A percentile compares a stretch with the other conserved stretches of the same genome.
Conservation (phyloP, 1,140 invertebrate genomes). For the Tetranychus urticae region DNA sequence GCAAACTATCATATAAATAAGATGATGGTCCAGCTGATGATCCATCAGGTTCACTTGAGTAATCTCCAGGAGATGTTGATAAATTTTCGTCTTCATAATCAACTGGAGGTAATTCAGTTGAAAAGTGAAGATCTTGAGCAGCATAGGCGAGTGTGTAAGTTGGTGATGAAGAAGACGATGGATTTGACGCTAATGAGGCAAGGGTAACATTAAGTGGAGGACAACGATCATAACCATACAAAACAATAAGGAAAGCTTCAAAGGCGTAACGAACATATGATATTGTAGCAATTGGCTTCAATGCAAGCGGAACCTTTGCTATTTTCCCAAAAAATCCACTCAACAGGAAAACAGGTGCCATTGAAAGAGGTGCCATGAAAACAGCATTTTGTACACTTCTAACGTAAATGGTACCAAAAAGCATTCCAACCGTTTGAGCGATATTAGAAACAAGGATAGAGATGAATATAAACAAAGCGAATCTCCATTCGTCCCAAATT, state of each 20-base stretch:
- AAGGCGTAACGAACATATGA: constrained; percentile 77
- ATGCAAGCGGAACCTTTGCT: constrained; percentile 61
- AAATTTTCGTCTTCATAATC: neutral
- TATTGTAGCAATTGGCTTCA: constrained; percentile 61
- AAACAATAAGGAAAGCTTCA: constrained; percentile 63
- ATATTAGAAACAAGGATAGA: constrained; percentile 68
- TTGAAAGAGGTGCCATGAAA: constrained; percentile 63
- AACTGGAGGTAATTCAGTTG: neutral
- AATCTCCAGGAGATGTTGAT: neutral
- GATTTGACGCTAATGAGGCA: neutral
- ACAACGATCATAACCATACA: constrained; percentile 55
- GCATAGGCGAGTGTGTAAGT: neutral
- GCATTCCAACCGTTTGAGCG: constrained; percentile 66
- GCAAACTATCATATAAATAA: neutral
- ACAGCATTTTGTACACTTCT: constrained; percentile 32
- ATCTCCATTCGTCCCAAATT: constrained; percentile 56
- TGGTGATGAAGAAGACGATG: neutral
- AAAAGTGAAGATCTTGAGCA: neutral
- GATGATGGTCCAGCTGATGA: neutral
- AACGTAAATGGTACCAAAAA: constrained; percentile 39
- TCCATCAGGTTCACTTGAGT: neutral
- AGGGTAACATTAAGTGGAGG: neutral
- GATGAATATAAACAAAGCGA: constrained; percentile 63
- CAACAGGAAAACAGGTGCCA: constrained; percentile 64
- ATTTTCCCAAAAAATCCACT: constrained; percentile 77